A percentile compares a stretch with the other conserved stretches of the same genome.
These are phyloP conservation scores for Rhombomys opimus DNA, from an alignment of 2,113 vertebrate species.

Conservation along the genomic window DNA sequence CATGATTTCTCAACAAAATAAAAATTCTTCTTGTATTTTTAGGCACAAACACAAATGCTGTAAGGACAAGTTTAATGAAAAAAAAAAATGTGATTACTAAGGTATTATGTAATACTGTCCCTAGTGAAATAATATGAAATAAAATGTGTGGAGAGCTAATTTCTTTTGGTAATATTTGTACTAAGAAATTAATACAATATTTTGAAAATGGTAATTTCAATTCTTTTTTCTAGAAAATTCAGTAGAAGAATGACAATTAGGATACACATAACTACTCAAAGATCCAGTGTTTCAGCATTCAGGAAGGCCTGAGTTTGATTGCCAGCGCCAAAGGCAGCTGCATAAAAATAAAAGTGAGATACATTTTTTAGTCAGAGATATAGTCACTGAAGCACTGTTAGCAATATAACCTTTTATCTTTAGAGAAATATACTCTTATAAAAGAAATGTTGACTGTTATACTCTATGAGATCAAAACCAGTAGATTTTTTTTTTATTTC, in stretches of 20 bases:
- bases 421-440: background rate
- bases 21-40: background rate
- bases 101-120: background rate
- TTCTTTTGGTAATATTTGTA: background rate
- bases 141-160: background rate
- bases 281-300: background rate
- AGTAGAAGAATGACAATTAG: background rate
- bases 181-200: slow-evolving; percentile 3
- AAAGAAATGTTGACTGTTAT: background rate
- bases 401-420: background rate
- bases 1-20: background rate
- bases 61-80: background rate
- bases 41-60: slow-evolving; percentile 16
- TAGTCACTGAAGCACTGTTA: background rate
- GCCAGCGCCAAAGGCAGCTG: background rate
- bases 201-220: slow-evolving; percentile 24
- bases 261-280: background rate
- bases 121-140: slow-evolving; percentile 26
- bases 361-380: background rate
- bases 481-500: slow-evolving; percentile 31
- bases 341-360: background rate
- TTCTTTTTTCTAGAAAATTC: slow-evolving; percentile 34
- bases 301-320: background rate
- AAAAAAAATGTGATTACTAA: slow-evolving; percentile 48
- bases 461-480: background rate